Base-by-base conservation (phyloP, 1,140 invertebrate species). In the Potamilus streckersoni region DNA sequence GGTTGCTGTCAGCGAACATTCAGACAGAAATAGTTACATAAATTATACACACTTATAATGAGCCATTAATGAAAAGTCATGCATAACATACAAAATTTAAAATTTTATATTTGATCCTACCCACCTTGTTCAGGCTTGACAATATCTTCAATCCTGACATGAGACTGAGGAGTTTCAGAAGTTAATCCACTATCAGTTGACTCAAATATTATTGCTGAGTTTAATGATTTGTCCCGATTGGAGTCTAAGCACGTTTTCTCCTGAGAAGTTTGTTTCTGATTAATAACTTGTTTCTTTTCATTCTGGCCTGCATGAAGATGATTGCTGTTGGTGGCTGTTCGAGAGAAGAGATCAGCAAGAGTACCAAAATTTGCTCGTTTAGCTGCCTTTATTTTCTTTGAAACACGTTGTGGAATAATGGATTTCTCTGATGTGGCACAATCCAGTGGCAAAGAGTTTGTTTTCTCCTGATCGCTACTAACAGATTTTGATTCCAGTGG, bases 401-500 rank as follows among this genome's bases (percentile, higher is more conserved):
- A 20, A 72, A 56, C 3, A 31, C 49, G 13, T 49, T 79, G 75
- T 69, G 69, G 23, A 13, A 61, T 58, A 57, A 69, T 79, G 78
- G 81, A 80, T 84, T 84, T 84, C 80, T 84, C 83, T 23, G 78
- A 74, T 49, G 74, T 75, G 12, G 75, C 56, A 23, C 63, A 38
- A 63, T 79, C 77, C 14, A 67, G 76, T 8, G 68, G 27, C 23
- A 8, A 6, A 49, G 60, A 61, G 49, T 71, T 15, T 8, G 73
- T 61, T 77, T 82, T 83, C 20, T 80, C 73, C 69, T 80, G 80
- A 60, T 79, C 68, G 71, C 57, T 60, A 20, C 64, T 63, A 49
- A 59, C 16, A 65, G 27, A 66, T 55, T 69, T 74, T 60, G 69
- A 66, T 27, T 38, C 61, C 49, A 31, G 61, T 67, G n/a, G 65